These are phyloP conservation scores for Parnassius orleans DNA, from an alignment of 2,888 invertebrate species.

Conservation along the genomic window DNA sequence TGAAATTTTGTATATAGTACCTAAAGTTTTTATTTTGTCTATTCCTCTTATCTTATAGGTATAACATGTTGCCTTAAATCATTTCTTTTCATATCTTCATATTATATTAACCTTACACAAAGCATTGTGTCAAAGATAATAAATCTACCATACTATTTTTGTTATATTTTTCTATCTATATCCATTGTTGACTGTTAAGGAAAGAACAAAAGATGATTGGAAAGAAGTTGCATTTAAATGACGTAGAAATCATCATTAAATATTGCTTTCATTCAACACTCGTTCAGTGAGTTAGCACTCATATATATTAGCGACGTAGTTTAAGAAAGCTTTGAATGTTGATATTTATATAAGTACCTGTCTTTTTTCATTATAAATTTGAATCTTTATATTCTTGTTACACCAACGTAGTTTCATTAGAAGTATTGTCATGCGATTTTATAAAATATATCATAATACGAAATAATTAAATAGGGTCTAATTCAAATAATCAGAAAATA, in stretches of 20 bases:
- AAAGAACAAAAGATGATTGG: background rate
- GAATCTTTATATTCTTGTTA: background rate
- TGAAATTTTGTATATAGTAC: conserved; percentile 2
- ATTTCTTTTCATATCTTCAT: background rate
- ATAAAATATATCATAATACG: background rate
- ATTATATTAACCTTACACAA: background rate
- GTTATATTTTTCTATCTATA: background rate
- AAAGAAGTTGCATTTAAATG: background rate
- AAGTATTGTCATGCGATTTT: background rate
- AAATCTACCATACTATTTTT: background rate
- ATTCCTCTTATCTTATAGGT: background rate
- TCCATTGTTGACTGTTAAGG: background rate
- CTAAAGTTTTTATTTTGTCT: background rate
- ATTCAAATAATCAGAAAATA: background rate
- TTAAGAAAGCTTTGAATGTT: conserved; percentile 15
- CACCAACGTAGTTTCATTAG: background rate
- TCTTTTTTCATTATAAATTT: background rate
- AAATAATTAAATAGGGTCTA: background rate
- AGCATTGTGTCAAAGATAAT: background rate
- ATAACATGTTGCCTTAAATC: background rate
- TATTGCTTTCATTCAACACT: background rate
- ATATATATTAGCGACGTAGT: conserved; percentile 6
- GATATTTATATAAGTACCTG: background rate
- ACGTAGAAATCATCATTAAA: background rate
- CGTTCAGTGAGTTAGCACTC: background rate